Evolutionary conservation across 2,888 invertebrate genomes (phyloP), one percentile per base, ranked within the genome.

Genomic region (Argynnis bischoffii): DNA sequence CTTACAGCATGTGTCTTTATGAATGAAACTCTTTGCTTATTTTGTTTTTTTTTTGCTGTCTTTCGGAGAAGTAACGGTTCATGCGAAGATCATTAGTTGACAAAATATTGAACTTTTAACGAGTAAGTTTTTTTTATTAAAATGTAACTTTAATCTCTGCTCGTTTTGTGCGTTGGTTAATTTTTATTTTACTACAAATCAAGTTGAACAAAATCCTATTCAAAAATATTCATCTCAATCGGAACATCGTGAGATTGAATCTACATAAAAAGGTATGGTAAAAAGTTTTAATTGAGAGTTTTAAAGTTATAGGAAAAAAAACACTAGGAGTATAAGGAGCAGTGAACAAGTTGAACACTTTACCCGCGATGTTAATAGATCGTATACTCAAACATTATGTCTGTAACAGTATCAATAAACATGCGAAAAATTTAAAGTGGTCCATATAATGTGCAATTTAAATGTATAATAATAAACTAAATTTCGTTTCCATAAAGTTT

Each of bases 1-100:
- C 54, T 76, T 64, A 73, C 70, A 63, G 68, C 74, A 77, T 80
- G 78, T 81, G 70, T 79, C 77, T 78, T 79, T 75, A 77, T 79
- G 78, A 78, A 80, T 74, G 74, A 65, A 69, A 67, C 67, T 69
- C 71, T 66, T 69, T 64, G 61, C 64, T 67, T 67, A 53, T 67
- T 64, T 71, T 65, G 57, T 54, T 61, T 67, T 67, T 57, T 61
- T 63, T 57, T 59, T 64, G 53, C 51, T 47, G 61, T 55, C 54
- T 67, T 69, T 71, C 69, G 67, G 11, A 56, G 71, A 71, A 69
- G 67, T 71, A 69, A 71, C 71, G 71, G 71, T 71, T 64, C 14
- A 55, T 50, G 47, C 66, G 63, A 64, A 53, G 61, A 53, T 69
- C 56, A 64, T 71, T 61, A 64, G 56, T 64, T 57, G 57, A 65